A percentile compares a stretch with the other conserved stretches of the same genome.
These are phyloP conservation scores for Ophiodon elongatus DNA, from an alignment of 2,113 vertebrate species.

Conservation along the genomic window DNA sequence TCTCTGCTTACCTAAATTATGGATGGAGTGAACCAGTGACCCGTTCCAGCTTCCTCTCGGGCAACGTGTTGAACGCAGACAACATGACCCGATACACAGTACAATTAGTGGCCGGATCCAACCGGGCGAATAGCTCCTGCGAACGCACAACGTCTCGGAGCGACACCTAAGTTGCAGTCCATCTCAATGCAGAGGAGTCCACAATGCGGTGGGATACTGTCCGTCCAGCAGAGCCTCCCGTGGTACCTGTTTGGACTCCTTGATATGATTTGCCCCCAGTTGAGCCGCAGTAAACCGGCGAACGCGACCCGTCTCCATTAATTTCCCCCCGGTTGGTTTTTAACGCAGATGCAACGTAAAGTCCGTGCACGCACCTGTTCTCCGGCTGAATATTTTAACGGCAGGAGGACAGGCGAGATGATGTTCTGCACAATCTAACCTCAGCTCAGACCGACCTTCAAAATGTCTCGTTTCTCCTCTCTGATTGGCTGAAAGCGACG, in stretches of 20 bases:
- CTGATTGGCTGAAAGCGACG: conserved; percentile 77
- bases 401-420: conserved; percentile 42
- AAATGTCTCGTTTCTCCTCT: conserved; percentile 24
- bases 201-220: conserved; percentile 21
- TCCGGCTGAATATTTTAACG: conserved; percentile 34
- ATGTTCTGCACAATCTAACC: conserved; percentile 71
- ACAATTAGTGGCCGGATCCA: not conserved
- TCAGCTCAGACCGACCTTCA: conserved; percentile 55
- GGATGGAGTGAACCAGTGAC: conserved; percentile 69
- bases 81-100: conserved; percentile 24
- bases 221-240: conserved; percentile 44
- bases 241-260: conserved; percentile 64
- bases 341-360: not conserved
- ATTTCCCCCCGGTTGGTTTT: not conserved
- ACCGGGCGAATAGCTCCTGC: not conserved
- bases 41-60: conserved; percentile 60
- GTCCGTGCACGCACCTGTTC: conserved; percentile 57
- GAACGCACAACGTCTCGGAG: conserved; percentile 11
- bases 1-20: conserved; percentile 72
- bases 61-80: conserved; percentile 83
- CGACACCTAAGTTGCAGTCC: conserved; percentile 58
- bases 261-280: conserved; percentile 4
- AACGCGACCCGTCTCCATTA: not conserved
- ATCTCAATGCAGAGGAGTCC: conserved; percentile 37
- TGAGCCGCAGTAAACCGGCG: conserved; percentile 49